Percentiles rank a stretch among this genome's conserved stretches.
phyloP scores from a whole-genome alignment of 2,888 invertebrate species.

The Lepetodrilus schrolli region DNA sequence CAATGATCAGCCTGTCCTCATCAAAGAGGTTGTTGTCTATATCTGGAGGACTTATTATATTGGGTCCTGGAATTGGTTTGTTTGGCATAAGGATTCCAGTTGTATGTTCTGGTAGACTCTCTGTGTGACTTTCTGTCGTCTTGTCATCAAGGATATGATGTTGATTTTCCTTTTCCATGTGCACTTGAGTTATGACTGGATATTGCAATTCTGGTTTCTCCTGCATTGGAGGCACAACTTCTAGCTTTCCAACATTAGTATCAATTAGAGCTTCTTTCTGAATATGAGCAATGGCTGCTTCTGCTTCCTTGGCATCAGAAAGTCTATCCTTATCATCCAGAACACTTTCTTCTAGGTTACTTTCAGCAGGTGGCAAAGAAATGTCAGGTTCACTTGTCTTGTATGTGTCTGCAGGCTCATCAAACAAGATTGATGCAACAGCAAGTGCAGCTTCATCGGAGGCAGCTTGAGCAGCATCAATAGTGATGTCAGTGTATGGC shows the following conservation, averaged over 20 bases:
- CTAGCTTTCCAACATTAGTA: background rate
- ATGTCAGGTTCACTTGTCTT: constrained; percentile 6
- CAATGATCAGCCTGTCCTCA: background rate
- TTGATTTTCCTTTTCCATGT: background rate
- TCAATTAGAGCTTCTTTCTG: background rate
- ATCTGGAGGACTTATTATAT: background rate
- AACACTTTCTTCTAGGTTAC: background rate
- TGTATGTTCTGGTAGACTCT: background rate
- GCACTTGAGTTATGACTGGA: background rate
- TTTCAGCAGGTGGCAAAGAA: background rate
- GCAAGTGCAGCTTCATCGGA: constrained; percentile 50
- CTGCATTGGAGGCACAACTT: background rate
- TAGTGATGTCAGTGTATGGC: background rate
- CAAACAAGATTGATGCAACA: constrained; percentile 43
- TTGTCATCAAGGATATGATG: no score
- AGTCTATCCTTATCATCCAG: constrained; percentile 5
- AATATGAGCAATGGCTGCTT: constrained; percentile 20
- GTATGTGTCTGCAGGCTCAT: background rate
- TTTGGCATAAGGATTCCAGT: background rate
- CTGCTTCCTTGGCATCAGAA: constrained; percentile 10
- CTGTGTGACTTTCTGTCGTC: background rate
- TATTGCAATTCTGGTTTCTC: background rate
- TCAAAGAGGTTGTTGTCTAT: background rate
- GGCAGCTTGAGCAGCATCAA: constrained; percentile 41
- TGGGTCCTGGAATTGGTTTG: background rate